Conservation (phyloP, 2,797 vertebrate species). For the Microhierax caerulescens region DNA sequence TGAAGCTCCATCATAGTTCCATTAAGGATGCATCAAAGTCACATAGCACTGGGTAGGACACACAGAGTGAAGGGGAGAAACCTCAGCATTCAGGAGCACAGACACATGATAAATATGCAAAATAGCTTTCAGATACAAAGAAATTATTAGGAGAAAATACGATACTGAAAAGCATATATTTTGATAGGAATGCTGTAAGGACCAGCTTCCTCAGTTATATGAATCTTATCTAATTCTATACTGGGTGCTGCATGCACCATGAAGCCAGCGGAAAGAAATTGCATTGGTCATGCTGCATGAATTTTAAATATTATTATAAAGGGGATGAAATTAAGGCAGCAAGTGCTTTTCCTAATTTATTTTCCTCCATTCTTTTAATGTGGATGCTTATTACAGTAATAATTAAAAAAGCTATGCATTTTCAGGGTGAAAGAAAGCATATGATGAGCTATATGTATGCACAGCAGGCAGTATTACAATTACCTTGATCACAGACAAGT, state of each 20-base stretch:
- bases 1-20: neutral
- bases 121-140: neutral
- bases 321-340: neutral
- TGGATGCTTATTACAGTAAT: constrained; percentile 6
- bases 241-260: neutral
- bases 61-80: neutral
- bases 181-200: neutral
- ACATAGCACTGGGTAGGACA: neutral
- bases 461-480: neutral
- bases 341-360: constrained; percentile 8
- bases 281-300: neutral
- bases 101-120: neutral
- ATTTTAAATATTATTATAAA: neutral
- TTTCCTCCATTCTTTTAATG: neutral
- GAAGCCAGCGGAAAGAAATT: neutral
- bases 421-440: neutral
- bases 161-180: neutral
- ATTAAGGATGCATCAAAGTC: neutral
- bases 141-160: neutral
- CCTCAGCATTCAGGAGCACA: neutral
- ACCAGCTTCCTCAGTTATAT: neutral
- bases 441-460: neutral
- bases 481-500: neutral
- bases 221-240: neutral
- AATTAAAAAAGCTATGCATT: neutral